These are phyloP conservation scores for Motacilla tschutschensis DNA, from an alignment of 2,113 vertebrate species.

Conservation along the genomic window DNA sequence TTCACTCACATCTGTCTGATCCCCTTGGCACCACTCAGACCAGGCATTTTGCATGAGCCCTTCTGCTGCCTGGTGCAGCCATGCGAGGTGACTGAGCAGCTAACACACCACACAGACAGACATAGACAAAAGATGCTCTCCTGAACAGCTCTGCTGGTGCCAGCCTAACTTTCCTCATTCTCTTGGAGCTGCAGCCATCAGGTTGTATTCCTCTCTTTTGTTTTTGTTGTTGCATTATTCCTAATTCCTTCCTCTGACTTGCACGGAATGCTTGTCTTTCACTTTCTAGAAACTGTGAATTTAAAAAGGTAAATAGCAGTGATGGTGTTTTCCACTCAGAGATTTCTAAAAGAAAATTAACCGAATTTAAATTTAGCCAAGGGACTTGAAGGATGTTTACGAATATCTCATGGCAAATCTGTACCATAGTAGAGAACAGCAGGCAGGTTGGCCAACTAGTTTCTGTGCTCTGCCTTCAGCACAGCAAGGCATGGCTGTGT, in stretches of 20 bases:
- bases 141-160: background rate
- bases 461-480: background rate
- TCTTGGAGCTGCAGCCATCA: conserved; percentile 13
- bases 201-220: conserved; percentile 23
- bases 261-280: background rate
- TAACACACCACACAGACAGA: background rate
- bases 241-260: background rate
- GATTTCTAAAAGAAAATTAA: background rate
- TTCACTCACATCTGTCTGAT: conserved; percentile 35
- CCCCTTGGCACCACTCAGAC: background rate
- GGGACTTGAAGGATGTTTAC: background rate
- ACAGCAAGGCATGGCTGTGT: background rate
- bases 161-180: background rate
- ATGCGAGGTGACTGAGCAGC: background rate
- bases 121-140: background rate
- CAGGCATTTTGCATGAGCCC: background rate
- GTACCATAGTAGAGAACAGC: background rate
- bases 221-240: background rate
- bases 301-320: background rate
- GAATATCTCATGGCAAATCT: background rate
- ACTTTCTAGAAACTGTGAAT: background rate
- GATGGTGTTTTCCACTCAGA: background rate
- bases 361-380: background rate
- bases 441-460: background rate
- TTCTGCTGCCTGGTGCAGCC: background rate